These are phyloP conservation scores for Catocala nupta DNA, from an alignment of 2,888 invertebrate species.

Conservation along the genomic window DNA sequence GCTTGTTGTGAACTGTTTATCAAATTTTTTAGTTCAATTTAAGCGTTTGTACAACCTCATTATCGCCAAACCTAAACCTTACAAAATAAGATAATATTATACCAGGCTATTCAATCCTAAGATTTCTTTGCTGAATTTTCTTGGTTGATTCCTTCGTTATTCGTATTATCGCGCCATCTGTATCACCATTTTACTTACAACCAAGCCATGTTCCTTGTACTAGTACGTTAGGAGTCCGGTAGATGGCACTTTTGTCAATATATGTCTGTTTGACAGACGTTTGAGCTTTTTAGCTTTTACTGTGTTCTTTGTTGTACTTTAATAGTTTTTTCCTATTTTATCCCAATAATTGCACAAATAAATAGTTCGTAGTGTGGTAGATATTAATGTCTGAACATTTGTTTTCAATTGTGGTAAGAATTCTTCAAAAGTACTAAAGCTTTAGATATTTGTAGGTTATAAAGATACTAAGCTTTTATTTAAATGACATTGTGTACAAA, in stretches of 20 bases:
- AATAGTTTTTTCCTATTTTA: background rate
- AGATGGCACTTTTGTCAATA: conserved; percentile 9
- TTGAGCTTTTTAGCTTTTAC: conserved; percentile 2
- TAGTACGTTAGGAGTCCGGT: background rate
- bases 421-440: conserved; percentile 25
- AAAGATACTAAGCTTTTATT: conserved; percentile 37
- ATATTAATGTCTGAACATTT: conserved; percentile 24
- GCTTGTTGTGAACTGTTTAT: too few species aligned
- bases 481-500: too few species aligned
- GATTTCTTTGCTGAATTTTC: too few species aligned
- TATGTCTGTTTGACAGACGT: too few species aligned
- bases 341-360: background rate
- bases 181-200: background rate
- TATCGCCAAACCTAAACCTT: too few species aligned
- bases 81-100: too few species aligned
- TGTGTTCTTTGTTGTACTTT: conserved; percentile 2
- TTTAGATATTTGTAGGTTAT: conserved; percentile 49
- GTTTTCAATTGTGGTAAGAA: conserved; percentile 36
- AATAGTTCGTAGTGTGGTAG: background rate
- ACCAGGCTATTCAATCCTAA: too few species aligned
- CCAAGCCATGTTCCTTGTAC: background rate
- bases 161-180: background rate
- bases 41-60: too few species aligned
- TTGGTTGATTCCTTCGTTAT: too few species aligned
- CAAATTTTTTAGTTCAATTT: too few species aligned